Base-by-base conservation (phyloP, 35 echinoderm and acorn worm species). In the Acanthaster planci region DNA sequence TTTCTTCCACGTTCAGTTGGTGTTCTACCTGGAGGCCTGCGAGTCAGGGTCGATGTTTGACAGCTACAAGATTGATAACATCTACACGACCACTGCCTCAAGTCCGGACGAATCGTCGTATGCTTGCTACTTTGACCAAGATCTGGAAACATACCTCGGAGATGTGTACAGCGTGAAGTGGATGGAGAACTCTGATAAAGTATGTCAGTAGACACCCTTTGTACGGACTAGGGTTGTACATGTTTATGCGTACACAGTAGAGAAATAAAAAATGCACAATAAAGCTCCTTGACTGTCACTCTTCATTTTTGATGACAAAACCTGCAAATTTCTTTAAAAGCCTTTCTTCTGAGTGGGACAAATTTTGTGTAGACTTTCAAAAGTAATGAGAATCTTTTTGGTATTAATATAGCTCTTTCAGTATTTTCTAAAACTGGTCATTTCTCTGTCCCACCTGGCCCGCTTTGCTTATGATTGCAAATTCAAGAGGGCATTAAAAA, bases 1-100 rank as follows among this genome's bases (percentile, higher is more conserved):
- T 26, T 34, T 17, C 1, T 55, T 55, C n/a, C 27, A n/a, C 23
- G 55, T 67, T 16, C 47, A 98, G 95, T 72, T 97, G 79, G 91
- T 93, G 18, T 93, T 98, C 64, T 98, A 98, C 47, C 55, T 98
- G 36, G 95, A 98, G 79, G 95, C 95, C 32, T 98, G 95, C 56
- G 95, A 98, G 51, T 94, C 92, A 87, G 95, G 95, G 39, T 98
- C 95, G 22, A 98, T 98, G 95, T 93, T 98, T 82, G 36, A 90
- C n/a, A 56, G 88, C 16, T 82, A 88, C 79, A 67, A 83, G 8
- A 81, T 85, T 35, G 85, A 86, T 34, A 91, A 94, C 78, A 80
- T 93, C 85, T 98, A 37, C 75, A 85, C 91, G 27, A 98, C 91
- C 0, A 90, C 95, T 19, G 95, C 95, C 21, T 88, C 95, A 21